Base-by-base conservation (phyloP, 2,113 vertebrate genomes). In the Struthidea cinerea region DNA sequence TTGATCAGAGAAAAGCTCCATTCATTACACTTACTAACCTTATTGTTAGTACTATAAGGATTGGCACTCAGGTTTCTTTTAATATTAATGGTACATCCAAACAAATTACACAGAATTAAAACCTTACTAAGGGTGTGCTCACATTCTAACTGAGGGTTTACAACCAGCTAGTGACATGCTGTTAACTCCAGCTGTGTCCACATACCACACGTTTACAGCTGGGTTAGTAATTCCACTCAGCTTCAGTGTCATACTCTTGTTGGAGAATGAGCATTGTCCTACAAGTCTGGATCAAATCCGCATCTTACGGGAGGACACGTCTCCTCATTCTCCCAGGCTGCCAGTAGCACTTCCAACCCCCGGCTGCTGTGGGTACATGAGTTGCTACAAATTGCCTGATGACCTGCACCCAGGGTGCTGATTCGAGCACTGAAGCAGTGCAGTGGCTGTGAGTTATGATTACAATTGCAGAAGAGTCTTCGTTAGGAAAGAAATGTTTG, bases 291-390 rank as follows among this genome's bases (percentile, higher is more conserved):
- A 52, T 47, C 35, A 67, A 35, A 69, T 11, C n/a, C 71, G 42
- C 4, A 2, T 59, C 10, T 19, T 20, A 17, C 0, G 4, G 63
- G 28, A 19, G n/a, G 4, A 28, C 5, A 4, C 0, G 0, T 12
- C 14, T 39, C n/a, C 33, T 59, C 22, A 1, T n/a, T 26, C 28
- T 59, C 60, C 56, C 4, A 12, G 49, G 87, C 70, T 71, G 67
- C n/a, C 78, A 41, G 35, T 2, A 28, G 82, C 87, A 26, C 39
- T 39, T 46, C 7, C 2, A 68, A 1, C 11, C 41, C 41, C 41
- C 30, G 78, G 47, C 49, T 63, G 16, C 26, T 46, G 14, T 9
- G 46, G 50, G n/a, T 33, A n/a, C 6, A 2, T 0, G 4, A n/a
- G 53, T 35, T 18, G 3, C 23, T 27, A 17, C 1, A 5, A 44